Conservation (phyloP, 2,797 vertebrate genomes). For the Pelodytes ibericus region DNA sequence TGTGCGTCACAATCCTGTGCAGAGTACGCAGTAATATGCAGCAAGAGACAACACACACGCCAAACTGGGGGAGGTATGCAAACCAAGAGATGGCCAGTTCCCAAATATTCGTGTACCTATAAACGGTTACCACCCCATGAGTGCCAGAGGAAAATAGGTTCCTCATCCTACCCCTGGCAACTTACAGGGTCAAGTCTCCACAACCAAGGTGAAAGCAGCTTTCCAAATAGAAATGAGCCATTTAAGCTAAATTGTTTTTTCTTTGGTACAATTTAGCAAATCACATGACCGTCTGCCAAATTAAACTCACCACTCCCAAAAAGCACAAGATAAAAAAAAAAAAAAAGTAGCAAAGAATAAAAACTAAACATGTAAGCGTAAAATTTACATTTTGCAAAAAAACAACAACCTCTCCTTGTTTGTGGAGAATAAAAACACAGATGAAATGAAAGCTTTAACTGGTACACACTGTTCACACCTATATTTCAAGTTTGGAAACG, state of each 20-base stretch:
- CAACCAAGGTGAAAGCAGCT: background rate
- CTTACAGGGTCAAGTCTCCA: background rate
- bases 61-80: background rate
- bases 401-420: background rate
- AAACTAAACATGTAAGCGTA: too few relatives aligned
- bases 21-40: background rate
- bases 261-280: too few relatives aligned
- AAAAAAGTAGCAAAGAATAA: too few relatives aligned
- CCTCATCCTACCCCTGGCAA: background rate
- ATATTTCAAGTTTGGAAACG: constrained; percentile 93
- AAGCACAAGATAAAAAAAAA: too few relatives aligned
- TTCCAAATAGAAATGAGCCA: too few relatives aligned
- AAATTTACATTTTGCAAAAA: too few relatives aligned
- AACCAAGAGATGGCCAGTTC: background rate
- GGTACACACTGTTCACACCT: constrained; percentile 89
- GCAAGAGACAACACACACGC: background rate
- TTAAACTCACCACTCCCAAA: too few relatives aligned
- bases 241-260: too few relatives aligned
- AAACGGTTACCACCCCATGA: background rate
- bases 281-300: background rate
- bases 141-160: background rate
- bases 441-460: constrained; percentile 82
- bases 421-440: constrained; percentile 72
- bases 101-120: background rate
- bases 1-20: too few relatives aligned